Conservation (phyloP, 2,888 invertebrate genomes). For the Philereme vetulata region DNA sequence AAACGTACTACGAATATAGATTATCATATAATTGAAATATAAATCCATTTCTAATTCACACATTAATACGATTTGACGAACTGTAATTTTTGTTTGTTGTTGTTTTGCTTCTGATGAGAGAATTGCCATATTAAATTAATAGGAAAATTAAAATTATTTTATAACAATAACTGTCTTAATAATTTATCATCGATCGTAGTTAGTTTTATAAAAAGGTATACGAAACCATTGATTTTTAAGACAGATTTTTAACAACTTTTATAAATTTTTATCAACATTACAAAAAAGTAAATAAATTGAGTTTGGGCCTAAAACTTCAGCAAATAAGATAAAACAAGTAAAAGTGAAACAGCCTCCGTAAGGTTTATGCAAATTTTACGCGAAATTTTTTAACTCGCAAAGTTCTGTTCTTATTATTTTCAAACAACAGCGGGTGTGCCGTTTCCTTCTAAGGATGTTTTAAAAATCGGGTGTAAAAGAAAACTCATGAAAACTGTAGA, state of each 20-base stretch:
- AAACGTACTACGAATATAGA: too few species aligned
- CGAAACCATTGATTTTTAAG: not conserved
- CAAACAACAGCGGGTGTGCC: conserved; percentile 62
- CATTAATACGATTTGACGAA: too few species aligned
- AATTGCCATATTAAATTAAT: too few species aligned
- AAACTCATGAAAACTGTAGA: conserved; percentile 1
- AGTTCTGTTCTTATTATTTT: conserved; percentile 75
- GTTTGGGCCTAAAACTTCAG: conserved; percentile 58
- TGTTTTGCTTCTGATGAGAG: too few species aligned
- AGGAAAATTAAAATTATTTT: too few species aligned
- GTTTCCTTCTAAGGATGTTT: conserved; percentile 54
- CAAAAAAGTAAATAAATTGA: conserved; percentile 62
- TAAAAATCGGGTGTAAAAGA: conserved; percentile 37
- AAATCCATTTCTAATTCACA: too few species aligned
- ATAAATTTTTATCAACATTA: conserved; percentile 25
- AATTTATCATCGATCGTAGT: too few species aligned
- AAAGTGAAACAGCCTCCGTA: conserved; percentile 61
- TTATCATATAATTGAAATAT: too few species aligned
- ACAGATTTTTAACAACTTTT: not conserved
- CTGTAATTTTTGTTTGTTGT: too few species aligned
- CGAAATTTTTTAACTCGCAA: conserved; percentile 72
- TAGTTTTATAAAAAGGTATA: too few species aligned
- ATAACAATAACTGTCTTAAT: too few species aligned
- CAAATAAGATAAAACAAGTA: conserved; percentile 67
- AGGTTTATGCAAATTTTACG: conserved; percentile 80